Conservation (phyloP, 2,888 invertebrate species). For the Phrixothrix hirtus region DNA sequence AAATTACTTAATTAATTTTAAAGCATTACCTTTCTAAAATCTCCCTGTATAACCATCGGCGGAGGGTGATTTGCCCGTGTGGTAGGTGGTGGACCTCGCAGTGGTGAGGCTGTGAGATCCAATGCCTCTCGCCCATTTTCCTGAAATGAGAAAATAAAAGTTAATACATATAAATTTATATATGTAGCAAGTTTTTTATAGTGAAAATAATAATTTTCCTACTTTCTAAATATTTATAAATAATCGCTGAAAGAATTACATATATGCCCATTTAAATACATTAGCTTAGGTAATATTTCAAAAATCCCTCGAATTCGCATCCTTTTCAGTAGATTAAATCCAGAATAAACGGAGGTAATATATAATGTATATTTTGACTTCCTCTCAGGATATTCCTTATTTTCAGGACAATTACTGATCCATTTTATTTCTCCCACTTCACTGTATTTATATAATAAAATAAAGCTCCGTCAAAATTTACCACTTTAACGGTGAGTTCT, state of each 20-base stretch:
- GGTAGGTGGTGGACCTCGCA: constrained; percentile 74
- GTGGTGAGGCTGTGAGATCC: constrained; percentile 88
- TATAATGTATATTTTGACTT: background rate
- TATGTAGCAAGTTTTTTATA: too few relatives aligned
- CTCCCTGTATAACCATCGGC: constrained; percentile 85
- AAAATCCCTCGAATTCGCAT: background rate
- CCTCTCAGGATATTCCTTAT: background rate
- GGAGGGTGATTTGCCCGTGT: constrained; percentile 68
- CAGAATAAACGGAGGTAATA: background rate
- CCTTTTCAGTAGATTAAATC: constrained; percentile 1
- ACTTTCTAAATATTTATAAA: background rate
- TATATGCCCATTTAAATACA: background rate
- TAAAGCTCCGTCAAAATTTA: too few relatives aligned
- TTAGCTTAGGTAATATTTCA: too few relatives aligned
- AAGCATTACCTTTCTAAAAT: constrained; percentile 93
- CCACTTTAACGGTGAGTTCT: too few relatives aligned
- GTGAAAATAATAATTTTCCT: too few relatives aligned
- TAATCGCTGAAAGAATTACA: background rate
- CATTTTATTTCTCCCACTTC: too few relatives aligned
- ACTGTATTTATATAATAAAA: constrained; percentile 1
- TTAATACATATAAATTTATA: too few relatives aligned
- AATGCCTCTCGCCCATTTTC: constrained; percentile 90
- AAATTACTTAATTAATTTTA: too few relatives aligned
- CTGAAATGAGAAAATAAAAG: constrained; percentile 57
- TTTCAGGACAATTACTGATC: background rate